phyloP scores from a whole-genome alignment of 2,113 vertebrate species.

The Casuarius casuarius region DNA sequence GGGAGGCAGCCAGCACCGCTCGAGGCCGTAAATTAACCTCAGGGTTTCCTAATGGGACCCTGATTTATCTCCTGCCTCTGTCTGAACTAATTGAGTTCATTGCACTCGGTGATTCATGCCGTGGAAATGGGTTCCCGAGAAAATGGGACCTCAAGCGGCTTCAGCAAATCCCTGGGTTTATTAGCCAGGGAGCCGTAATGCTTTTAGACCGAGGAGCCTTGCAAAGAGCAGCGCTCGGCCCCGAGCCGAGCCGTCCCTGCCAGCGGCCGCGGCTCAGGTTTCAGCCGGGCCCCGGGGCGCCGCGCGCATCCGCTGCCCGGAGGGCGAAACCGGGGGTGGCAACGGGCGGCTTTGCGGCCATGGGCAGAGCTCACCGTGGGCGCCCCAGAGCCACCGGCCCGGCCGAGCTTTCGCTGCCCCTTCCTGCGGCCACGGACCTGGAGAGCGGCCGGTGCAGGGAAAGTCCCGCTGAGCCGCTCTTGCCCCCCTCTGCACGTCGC shows the following conservation, averaged over 20 bases:
- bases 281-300: not conserved
- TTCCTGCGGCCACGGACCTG: not conserved
- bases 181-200: slow-evolving; percentile 41
- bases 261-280: slow-evolving; percentile 11
- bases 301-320: not conserved
- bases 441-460: not conserved
- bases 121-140: slow-evolving; percentile 76
- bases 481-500: not conserved
- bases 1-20: not conserved
- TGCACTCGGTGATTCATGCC: slow-evolving; percentile 77
- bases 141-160: slow-evolving; percentile 72
- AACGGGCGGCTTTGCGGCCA: not conserved
- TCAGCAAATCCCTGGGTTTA: slow-evolving; percentile 3
- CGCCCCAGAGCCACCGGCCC: too few relatives aligned
- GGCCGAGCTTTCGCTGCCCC: too few relatives aligned
- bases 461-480: not conserved
- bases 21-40: slow-evolving; percentile 55
- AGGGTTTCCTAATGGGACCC: slow-evolving; percentile 73
- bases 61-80: slow-evolving; percentile 80
- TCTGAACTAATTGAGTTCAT: slow-evolving; percentile 82
- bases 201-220: slow-evolving; percentile 66
- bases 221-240: slow-evolving; percentile 56
- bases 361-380: not conserved
- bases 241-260: slow-evolving; percentile 62
- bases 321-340: not conserved